Evolutionary conservation across 2,888 invertebrate species (phyloP), one percentile per base, ranked within the genome.

Genomic region (Xiphydria camelus): DNA sequence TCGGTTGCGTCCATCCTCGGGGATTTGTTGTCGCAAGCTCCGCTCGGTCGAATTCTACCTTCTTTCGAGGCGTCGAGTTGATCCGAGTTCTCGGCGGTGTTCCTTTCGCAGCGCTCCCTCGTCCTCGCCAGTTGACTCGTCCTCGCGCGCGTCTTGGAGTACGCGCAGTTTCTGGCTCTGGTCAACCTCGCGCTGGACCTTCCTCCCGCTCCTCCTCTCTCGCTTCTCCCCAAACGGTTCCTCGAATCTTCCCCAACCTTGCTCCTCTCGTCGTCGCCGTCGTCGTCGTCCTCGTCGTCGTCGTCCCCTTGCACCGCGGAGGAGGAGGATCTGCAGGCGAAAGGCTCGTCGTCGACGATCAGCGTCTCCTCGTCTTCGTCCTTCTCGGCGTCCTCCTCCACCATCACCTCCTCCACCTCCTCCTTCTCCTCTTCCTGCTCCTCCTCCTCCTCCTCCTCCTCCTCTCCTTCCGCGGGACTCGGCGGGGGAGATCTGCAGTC

Each of bases 401-500:
- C 48, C 6, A 31, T 35, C 5, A 15, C 17, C 7, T 22, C 41
- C 9, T 22, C 33, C n/a, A 20, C n/a, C n/a, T n/a, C n/a, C n/a
- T n/a, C n/a, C n/a, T n/a, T n/a, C n/a, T n/a, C n/a, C n/a, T n/a
- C n/a, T n/a, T n/a, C n/a, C n/a, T n/a, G n/a, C n/a, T n/a, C n/a
- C n/a, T n/a, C n/a, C n/a, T n/a, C n/a, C n/a, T n/a, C 32, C 4
- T 37, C 49, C 15, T 41, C 39, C n/a, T 49, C 32, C n/a, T n/a
- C n/a, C n/a, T n/a, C n/a, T n/a, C n/a, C n/a, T n/a, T n/a, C 63
- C 3, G 51, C 50, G 10, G 61, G 57, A 52, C 59, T 65, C 1
- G 84, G 83, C 4, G 85, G 82, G 0, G 80, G 81, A 1, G 85
- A 85, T 34, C 83, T 77, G 68, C 91, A 91, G 73, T 91, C 91